Conservation (phyloP, 2,888 invertebrate species). For the Catonia carolina region DNA sequence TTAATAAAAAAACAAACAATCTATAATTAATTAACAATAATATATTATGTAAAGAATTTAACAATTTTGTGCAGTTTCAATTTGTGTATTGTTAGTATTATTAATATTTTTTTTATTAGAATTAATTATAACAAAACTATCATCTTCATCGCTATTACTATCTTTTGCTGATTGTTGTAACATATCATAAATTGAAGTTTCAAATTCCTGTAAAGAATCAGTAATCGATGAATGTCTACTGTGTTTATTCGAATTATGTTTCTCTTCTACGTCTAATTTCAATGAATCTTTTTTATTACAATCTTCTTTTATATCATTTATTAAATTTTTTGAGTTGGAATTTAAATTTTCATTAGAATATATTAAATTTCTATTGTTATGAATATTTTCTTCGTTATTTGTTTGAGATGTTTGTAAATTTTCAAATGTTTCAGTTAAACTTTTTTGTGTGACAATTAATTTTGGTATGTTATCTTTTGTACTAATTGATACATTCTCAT, state of each 20-base stretch:
- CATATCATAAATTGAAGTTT: slow-evolving; percentile 25
- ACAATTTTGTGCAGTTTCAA: too few species aligned
- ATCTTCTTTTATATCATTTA: too few species aligned
- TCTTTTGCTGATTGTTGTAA: slow-evolving; percentile 22
- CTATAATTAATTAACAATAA: too few species aligned
- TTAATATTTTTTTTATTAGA: too few species aligned
- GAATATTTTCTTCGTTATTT: background rate
- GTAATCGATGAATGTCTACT: slow-evolving; percentile 23
- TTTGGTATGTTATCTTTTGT: background rate
- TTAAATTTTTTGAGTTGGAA: background rate
- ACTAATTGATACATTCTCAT: too few species aligned
- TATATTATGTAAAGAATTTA: too few species aligned
- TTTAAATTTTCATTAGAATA: background rate
- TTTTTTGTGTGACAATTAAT: background rate
- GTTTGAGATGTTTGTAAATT: background rate
- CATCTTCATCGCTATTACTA: slow-evolving; percentile 21
- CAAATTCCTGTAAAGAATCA: slow-evolving; percentile 25
- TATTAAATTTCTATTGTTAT: background rate
- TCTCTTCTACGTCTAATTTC: background rate
- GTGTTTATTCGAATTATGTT: background rate
- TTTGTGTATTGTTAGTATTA: too few species aligned
- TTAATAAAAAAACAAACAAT: too few species aligned
- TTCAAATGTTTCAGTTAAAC: background rate
- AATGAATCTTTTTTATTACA: background rate
- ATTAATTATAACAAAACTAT: slow-evolving; percentile 3